Percentiles rank a stretch among this genome's conserved stretches.
Evolutionary conservation across 2,888 invertebrate genomes (phyloP).

Genomic region (Coelinius sp.): DNA sequence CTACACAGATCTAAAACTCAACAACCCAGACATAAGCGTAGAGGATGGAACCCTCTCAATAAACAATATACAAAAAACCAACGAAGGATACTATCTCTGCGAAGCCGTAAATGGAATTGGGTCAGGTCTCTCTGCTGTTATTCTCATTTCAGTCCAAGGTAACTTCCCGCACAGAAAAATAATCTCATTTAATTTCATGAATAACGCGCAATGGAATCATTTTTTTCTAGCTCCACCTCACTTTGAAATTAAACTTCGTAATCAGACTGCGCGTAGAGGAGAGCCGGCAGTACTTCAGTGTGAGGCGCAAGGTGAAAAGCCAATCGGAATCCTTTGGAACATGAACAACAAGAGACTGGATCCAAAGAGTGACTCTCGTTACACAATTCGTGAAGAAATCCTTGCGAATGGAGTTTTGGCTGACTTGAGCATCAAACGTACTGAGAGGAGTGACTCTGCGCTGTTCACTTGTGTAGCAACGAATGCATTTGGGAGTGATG

Average conservation of each 20-base stretch:
- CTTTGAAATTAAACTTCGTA: slow-evolving; percentile 91
- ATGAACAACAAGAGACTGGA: slow-evolving; percentile 94
- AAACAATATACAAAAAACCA: slow-evolving; percentile 91
- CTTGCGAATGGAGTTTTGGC: slow-evolving; percentile 89
- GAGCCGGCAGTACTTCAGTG: slow-evolving; percentile 93
- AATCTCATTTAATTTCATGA: background rate
- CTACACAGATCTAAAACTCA: slow-evolving; percentile 92
- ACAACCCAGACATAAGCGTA: slow-evolving; percentile 91
- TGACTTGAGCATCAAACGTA: slow-evolving; percentile 89
- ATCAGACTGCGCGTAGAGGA: slow-evolving; percentile 91
- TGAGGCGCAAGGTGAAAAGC: slow-evolving; percentile 94
- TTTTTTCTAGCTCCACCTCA: slow-evolving; percentile 85
- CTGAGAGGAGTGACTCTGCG: slow-evolving; percentile 90
- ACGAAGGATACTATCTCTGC: slow-evolving; percentile 95
- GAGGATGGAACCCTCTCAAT: slow-evolving; percentile 95
- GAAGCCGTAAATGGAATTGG: slow-evolving; percentile 97
- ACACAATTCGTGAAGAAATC: slow-evolving; percentile 90
- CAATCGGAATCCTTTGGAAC: slow-evolving; percentile 95
- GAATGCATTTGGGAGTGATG: slow-evolving; percentile 94
- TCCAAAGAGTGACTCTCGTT: slow-evolving; percentile 89
- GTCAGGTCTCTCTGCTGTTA: slow-evolving; percentile 93
- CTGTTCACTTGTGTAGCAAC: slow-evolving; percentile 93
- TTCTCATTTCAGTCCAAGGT: slow-evolving; percentile 95
- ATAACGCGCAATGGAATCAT: background rate
- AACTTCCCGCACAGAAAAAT: slow-evolving; percentile 50